These are phyloP conservation scores for Hanleya hanleyi DNA, from an alignment of 2,888 invertebrate species.

Conservation along the genomic window DNA sequence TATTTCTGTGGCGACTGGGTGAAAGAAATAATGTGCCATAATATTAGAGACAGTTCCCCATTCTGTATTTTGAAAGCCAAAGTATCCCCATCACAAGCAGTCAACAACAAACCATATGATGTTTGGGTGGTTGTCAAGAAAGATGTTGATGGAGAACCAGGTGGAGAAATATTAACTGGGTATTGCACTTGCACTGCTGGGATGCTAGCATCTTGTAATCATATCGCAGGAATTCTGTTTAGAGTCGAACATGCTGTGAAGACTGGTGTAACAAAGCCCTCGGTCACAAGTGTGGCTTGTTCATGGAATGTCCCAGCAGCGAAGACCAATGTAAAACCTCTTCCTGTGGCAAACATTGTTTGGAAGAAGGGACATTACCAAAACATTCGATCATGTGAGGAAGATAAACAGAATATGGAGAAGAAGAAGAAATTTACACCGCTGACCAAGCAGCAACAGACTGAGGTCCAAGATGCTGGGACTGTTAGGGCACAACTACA, in stretches of 20 bases:
- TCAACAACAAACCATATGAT: constrained; percentile 32
- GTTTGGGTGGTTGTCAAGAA: constrained; percentile 31
- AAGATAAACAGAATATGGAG: too few relatives aligned
- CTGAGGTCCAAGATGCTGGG: too few relatives aligned
- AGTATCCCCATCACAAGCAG: constrained; percentile 33
- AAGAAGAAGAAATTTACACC: too few relatives aligned
- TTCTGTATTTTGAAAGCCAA: constrained; percentile 34
- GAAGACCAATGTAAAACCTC: too few relatives aligned
- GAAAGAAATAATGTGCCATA: constrained; percentile 34
- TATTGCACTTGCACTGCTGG: constrained; percentile 37
- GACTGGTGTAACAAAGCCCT: not conserved
- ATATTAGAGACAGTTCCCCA: not conserved
- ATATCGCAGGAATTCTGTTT: not conserved
- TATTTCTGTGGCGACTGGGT: constrained; percentile 36
- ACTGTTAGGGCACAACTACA: too few relatives aligned
- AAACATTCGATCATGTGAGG: too few relatives aligned
- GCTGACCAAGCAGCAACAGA: too few relatives aligned
- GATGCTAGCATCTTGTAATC: not conserved
- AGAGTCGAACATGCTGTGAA: not conserved
- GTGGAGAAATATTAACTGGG: constrained; percentile 6
- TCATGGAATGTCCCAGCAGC: not conserved
- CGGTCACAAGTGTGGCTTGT: not conserved
- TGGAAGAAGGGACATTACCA: too few relatives aligned
- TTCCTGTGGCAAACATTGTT: too few relatives aligned
- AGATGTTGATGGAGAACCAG: not conserved